These are phyloP conservation scores for Chelonus formosanus DNA, from an alignment of 2,888 invertebrate genomes.

Conservation along the genomic window DNA sequence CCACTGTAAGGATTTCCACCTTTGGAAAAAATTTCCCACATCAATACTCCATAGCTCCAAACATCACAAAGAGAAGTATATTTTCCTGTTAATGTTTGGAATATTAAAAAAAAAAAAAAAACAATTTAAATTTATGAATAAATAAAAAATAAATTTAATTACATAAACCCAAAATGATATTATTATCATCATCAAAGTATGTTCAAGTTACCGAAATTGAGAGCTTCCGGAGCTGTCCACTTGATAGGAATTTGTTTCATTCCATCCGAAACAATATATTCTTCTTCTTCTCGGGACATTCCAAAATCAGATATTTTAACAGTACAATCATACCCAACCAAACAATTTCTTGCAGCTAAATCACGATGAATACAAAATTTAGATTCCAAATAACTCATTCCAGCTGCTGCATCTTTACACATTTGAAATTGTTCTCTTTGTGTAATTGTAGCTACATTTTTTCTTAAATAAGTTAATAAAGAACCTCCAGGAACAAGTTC, in stretches of 20 bases:
- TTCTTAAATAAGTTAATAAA: conserved; percentile 85
- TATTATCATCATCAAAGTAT: background rate
- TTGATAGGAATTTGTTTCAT: conserved; percentile 99
- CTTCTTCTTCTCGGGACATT: conserved; percentile 96
- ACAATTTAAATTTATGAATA: background rate
- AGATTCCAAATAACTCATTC: conserved; percentile 94
- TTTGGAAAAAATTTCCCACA: conserved; percentile 96
- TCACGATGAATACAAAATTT: conserved; percentile 97
- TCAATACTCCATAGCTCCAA: conserved; percentile 95
- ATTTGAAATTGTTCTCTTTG: conserved; percentile 81
- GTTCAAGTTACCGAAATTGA: conserved; percentile 81
- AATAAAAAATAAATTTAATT: no score
- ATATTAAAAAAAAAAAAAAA: background rate
- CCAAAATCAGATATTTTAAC: conserved; percentile 99
- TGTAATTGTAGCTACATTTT: conserved; percentile 75
- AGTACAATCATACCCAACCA: conserved; percentile 83
- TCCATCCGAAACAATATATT: conserved; percentile 95
- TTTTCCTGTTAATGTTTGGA: conserved; percentile 71
- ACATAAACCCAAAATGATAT: no score
- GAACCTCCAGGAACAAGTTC: conserved; percentile 95
- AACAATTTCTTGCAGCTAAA: conserved; percentile 93
- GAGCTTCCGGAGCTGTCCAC: conserved; percentile 97
- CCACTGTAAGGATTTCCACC: conserved; percentile 95
- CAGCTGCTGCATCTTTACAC: conserved; percentile 93
- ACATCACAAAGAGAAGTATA: conserved; percentile 96